Evolutionary conservation across 1,140 invertebrate genomes (phyloP).

Genomic region (Aphelinus certus): DNA sequence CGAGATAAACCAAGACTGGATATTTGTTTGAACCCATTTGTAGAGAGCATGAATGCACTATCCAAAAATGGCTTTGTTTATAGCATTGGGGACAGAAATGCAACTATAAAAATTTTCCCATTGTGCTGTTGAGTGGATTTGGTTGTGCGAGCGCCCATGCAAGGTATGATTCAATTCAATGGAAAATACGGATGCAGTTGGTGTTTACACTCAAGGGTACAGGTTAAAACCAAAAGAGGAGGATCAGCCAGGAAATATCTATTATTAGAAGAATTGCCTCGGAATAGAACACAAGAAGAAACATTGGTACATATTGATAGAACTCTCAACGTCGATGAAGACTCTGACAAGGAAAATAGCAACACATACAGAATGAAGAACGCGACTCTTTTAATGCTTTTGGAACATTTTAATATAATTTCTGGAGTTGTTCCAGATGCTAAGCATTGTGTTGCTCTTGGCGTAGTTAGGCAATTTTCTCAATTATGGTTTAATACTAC

Average conservation of each 20-base stretch:
- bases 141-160: constrained; percentile 25
- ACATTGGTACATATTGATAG: not conserved
- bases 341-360: not conserved
- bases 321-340: not conserved
- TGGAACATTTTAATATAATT: constrained; percentile 21
- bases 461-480: constrained; percentile 24
- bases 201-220: constrained; percentile 21
- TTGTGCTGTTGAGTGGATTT: constrained; percentile 16
- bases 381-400: not conserved
- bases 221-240: constrained; percentile 3
- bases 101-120: constrained; percentile 26
- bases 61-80: constrained; percentile 30
- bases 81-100: constrained; percentile 11
- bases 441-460: constrained; percentile 18
- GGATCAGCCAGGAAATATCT: not conserved
- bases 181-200: constrained; percentile 24
- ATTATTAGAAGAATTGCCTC: no score
- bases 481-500: constrained; percentile 7
- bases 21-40: constrained; percentile 32
- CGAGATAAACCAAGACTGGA: constrained; percentile 38
- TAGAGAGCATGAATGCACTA: constrained; percentile 23
- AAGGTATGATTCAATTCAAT: constrained; percentile 21
- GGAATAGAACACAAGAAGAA: not conserved
- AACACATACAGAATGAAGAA: not conserved
- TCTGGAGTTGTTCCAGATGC: constrained; percentile 27